A percentile compares a stretch with the other conserved stretches of the same genome.
These are phyloP conservation scores for Pseudomyrmex flavicornis DNA, from an alignment of 1,140 invertebrate species.

Conservation along the genomic window DNA sequence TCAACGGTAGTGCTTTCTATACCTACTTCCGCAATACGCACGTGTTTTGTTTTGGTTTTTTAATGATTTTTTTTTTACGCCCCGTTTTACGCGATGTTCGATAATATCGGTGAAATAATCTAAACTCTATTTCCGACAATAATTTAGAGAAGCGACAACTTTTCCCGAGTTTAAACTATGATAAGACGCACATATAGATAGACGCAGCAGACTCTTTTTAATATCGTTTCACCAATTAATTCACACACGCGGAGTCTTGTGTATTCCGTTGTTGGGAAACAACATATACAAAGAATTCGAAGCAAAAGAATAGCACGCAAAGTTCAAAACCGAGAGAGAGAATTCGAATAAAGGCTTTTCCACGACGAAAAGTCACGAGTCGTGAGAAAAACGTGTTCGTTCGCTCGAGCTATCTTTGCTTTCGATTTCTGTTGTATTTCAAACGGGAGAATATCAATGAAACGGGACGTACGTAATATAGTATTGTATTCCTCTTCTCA, in stretches of 20 bases:
- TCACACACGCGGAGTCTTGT: background rate
- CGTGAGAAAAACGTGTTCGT: background rate
- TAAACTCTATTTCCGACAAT: conserved; percentile 41
- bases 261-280: background rate
- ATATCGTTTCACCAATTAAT: conserved; percentile 32
- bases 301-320: conserved; percentile 28
- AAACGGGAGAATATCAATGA: conserved; percentile 43
- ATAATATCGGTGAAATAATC: conserved; percentile 34
- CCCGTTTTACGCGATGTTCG: conserved; percentile 44
- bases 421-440: conserved; percentile 32
- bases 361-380: background rate
- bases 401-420: conserved; percentile 25
- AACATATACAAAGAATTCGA: conserved; percentile 28
- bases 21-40: too few species aligned
- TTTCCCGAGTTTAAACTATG: conserved; percentile 3
- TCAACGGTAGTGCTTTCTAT: background rate
- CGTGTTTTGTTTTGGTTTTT: background rate
- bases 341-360: background rate
- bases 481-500: conserved; percentile 4
- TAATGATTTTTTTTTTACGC: conserved; percentile 8
- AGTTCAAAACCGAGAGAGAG: background rate
- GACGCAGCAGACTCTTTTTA: conserved; percentile 16
- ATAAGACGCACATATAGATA: conserved; percentile 29
- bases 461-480: conserved; percentile 44
- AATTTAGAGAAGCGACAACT: conserved; percentile 37